These are phyloP conservation scores for Colinus virginianus DNA, from an alignment of 2,113 vertebrate species.

Conservation along the genomic window DNA sequence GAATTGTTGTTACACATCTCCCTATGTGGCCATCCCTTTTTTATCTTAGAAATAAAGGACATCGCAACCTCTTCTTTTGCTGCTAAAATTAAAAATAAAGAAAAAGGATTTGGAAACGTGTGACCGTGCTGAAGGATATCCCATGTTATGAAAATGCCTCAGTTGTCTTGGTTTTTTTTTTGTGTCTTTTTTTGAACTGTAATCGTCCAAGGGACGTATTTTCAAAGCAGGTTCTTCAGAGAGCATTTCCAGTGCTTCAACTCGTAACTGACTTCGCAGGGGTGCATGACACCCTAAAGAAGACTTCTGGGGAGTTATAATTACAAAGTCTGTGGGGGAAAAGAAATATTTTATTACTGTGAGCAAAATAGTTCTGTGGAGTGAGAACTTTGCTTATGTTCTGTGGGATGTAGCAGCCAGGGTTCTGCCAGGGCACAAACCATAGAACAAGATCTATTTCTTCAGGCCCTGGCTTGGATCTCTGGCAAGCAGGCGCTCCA, in stretches of 20 bases:
- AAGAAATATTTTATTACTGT: not conserved
- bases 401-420: not conserved
- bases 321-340: not conserved
- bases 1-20: not conserved
- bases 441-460: not conserved
- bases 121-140: not conserved
- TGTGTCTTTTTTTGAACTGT: not conserved
- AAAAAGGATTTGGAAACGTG: not conserved
- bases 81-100: not conserved
- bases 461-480: not conserved
- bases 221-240: slow-evolving; percentile 14
- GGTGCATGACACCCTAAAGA: not conserved
- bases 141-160: not conserved
- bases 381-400: not conserved
- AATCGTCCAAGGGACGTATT: not conserved
- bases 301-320: not conserved
- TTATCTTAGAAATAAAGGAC: not conserved
- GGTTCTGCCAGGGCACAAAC: not conserved
- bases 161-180: not conserved
- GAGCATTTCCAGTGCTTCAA: slow-evolving; percentile 9
- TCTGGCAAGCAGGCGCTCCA: not conserved
- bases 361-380: not conserved
- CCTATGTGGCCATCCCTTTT: not conserved
- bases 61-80: not conserved
- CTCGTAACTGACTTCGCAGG: not conserved